These are phyloP conservation scores for Mylabris sibirica DNA, from an alignment of 2,888 invertebrate species.

Conservation along the genomic window DNA sequence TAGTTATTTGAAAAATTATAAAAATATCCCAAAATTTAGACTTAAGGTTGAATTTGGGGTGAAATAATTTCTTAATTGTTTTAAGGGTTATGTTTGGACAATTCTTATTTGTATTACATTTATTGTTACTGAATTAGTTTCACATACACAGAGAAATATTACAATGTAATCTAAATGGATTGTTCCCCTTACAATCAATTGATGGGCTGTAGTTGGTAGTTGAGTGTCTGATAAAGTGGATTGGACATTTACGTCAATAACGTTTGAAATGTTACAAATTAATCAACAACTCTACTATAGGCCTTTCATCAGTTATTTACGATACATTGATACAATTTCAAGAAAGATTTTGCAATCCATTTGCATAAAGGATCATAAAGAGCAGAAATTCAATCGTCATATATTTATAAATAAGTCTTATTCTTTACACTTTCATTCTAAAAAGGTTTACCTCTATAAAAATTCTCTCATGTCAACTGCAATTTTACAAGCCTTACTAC, in stretches of 20 bases:
- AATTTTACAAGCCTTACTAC: no score
- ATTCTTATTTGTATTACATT: no score
- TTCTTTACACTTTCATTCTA: no score
- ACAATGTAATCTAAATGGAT: neutral
- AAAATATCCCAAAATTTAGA: no score
- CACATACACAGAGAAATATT: neutral
- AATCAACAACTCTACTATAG: constrained; percentile 28
- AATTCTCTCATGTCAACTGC: no score
- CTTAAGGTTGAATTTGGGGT: neutral
- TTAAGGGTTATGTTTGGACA: no score
- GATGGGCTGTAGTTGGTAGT: neutral
- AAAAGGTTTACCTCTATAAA: no score
- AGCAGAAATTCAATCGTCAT: neutral
- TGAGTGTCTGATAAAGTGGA: constrained; percentile 35
- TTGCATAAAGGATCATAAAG: no score
- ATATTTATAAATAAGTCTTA: no score
- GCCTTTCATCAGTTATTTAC: neutral
- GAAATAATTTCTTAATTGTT: neutral
- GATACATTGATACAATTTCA: neutral
- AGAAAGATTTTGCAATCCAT: no score
- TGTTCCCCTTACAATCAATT: neutral
- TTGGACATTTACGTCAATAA: constrained; percentile 39
- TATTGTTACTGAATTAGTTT: no score
- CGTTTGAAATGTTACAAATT: constrained; percentile 39
- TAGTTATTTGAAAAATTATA: no score